These are phyloP conservation scores for Patella depressa DNA, from an alignment of 2,888 invertebrate species.

Conservation along the genomic window DNA sequence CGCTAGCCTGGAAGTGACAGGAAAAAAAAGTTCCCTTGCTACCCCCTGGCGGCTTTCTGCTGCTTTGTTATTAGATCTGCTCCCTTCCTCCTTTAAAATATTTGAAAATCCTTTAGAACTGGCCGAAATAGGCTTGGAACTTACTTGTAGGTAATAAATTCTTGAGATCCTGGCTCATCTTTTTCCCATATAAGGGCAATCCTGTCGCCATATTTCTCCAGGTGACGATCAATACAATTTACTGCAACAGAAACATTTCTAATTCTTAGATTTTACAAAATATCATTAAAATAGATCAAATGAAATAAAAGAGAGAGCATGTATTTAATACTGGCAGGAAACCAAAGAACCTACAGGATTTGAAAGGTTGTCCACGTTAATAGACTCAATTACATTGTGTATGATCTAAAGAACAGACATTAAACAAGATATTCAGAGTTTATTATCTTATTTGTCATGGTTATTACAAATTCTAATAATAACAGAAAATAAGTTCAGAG, in stretches of 20 bases:
- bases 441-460: too few species aligned
- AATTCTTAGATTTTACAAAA: not conserved
- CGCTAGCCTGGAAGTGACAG: too few species aligned
- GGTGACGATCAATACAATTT: conserved; percentile 73
- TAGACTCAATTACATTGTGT: too few species aligned
- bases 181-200: conserved; percentile 73
- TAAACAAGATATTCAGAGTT: too few species aligned
- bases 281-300: not conserved
- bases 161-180: conserved; percentile 72
- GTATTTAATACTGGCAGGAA: too few species aligned
- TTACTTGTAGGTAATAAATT: conserved; percentile 69
- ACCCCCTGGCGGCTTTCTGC: too few species aligned
- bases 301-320: too few species aligned
- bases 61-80: not conserved
- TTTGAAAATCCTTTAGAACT: not conserved
- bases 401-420: too few species aligned
- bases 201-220: conserved; percentile 61
- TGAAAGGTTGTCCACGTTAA: too few species aligned
- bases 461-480: too few species aligned
- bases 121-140: not conserved
- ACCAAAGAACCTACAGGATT: too few species aligned
- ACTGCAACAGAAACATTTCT: conserved; percentile 44
- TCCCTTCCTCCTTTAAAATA: not conserved
- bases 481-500: too few species aligned
- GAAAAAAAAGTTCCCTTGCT: not conserved